A percentile compares a stretch with the other conserved stretches of the same genome.
Evolutionary conservation across 2,888 invertebrate species (phyloP).

Genomic region (Monoplex corrugatus): DNA sequence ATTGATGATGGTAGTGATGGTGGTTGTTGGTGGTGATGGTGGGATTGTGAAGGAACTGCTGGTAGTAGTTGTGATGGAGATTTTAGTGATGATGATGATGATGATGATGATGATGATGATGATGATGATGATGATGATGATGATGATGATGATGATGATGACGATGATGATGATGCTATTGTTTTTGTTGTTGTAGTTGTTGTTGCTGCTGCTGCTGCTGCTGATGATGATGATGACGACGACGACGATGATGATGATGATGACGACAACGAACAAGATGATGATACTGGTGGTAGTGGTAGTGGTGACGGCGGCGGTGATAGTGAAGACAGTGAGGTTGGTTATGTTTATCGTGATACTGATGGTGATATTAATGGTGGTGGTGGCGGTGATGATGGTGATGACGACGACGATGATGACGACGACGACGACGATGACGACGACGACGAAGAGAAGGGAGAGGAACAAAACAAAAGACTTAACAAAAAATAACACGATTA

Average conservation of each 20-base stretch:
- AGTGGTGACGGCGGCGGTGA: too few species aligned
- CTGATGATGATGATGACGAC: constrained; percentile 6
- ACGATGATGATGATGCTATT: background rate
- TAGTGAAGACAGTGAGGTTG: background rate
- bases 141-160: background rate
- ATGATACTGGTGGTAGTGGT: too few species aligned
- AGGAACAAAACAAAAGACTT: too few species aligned
- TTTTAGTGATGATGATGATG: too few species aligned
- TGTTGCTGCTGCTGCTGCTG: background rate
- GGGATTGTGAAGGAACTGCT: too few species aligned
- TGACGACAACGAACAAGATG: background rate
- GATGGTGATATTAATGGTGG: constrained; percentile 2
- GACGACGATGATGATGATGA: constrained; percentile 17
- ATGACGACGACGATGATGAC: constrained; percentile 18
- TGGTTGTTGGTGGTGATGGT: too few species aligned
- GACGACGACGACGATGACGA: background rate
- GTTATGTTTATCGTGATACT: background rate
- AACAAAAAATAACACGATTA: too few species aligned
- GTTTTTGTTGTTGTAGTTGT: background rate
- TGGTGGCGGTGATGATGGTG: constrained; percentile 19
- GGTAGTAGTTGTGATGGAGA: too few species aligned
- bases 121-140: too few species aligned
- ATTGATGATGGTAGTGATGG: too few species aligned
- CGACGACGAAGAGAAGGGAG: too few species aligned
- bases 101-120: too few species aligned